phyloP scores from a whole-genome alignment of 2,113 vertebrate genomes.

The Suricata suricatta region DNA sequence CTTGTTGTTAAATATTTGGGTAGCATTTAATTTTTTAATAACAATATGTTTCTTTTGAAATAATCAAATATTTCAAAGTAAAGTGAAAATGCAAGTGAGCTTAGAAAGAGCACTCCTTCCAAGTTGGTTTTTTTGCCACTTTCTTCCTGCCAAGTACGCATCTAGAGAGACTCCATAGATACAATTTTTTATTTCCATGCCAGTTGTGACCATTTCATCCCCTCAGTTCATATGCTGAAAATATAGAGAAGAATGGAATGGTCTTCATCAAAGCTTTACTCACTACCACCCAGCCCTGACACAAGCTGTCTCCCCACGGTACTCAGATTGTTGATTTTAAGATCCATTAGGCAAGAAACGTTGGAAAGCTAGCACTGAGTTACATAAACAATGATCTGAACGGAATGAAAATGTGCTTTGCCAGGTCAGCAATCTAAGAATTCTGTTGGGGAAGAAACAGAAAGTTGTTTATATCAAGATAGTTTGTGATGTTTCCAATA shows the following conservation, averaged over 20 bases:
- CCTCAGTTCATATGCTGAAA: background rate
- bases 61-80: conserved; percentile 47
- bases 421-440: conserved; percentile 77
- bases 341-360: conserved; percentile 58
- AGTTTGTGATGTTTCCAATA: conserved; percentile 43
- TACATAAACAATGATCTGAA: conserved; percentile 68
- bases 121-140: background rate
- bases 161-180: background rate
- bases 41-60: conserved; percentile 7
- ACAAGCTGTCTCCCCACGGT: background rate
- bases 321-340: conserved; percentile 63
- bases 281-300: background rate
- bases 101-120: conserved; percentile 8
- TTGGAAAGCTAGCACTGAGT: conserved; percentile 40
- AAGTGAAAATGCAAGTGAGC: conserved; percentile 29
- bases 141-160: background rate
- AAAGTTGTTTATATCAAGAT: conserved; percentile 63
- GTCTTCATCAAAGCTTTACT: conserved; percentile 3
- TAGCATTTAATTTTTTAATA: conserved; percentile 25
- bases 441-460: conserved; percentile 50
- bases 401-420: conserved; percentile 63
- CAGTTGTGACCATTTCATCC: background rate
- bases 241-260: background rate
- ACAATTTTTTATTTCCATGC: background rate
- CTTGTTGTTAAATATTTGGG: conserved; percentile 7